Percentiles rank a stretch among this genome's conserved stretches.
Conservation (phyloP, 1,140 invertebrate genomes). For the Littorina saxatilis region DNA sequence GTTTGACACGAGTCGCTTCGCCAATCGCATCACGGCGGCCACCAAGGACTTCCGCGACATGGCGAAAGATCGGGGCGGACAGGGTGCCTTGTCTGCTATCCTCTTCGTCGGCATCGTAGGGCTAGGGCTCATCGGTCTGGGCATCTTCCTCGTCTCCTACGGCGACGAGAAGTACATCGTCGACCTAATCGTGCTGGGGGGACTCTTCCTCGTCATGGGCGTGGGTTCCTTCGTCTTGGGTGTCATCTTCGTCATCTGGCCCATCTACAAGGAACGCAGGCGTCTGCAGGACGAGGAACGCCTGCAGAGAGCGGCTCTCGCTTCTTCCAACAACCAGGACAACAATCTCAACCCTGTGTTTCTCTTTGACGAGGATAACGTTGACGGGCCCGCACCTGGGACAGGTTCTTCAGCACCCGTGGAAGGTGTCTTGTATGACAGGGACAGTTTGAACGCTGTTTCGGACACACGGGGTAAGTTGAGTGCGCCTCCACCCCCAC, state of each 20-base stretch:
- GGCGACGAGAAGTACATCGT: slow-evolving; percentile 30
- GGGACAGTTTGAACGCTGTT: background rate
- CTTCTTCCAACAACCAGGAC: too few relatives aligned
- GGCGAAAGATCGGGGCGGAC: background rate
- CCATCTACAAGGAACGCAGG: background rate
- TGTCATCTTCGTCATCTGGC: background rate
- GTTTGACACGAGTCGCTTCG: background rate
- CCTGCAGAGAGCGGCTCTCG: background rate
- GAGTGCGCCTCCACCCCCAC: background rate
- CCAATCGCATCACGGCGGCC: background rate
- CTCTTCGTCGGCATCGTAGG: background rate
- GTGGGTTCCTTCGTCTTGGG: background rate
- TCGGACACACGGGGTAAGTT: background rate
- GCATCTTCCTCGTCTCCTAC: slow-evolving; percentile 3
- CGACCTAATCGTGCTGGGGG: slow-evolving; percentile 16
- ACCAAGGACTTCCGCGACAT: background rate
- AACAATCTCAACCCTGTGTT: too few relatives aligned
- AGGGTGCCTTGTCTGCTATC: background rate
- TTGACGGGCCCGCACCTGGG: background rate
- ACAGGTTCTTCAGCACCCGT: background rate
- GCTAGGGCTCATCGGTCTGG: background rate
- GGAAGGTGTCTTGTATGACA: background rate
- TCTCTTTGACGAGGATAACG: too few relatives aligned
- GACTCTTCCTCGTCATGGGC: background rate
- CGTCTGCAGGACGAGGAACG: background rate